Evolutionary conservation across 2,888 invertebrate genomes (phyloP), one percentile per base, ranked within the genome.

Genomic region (Cantharis flavilabris): DNA sequence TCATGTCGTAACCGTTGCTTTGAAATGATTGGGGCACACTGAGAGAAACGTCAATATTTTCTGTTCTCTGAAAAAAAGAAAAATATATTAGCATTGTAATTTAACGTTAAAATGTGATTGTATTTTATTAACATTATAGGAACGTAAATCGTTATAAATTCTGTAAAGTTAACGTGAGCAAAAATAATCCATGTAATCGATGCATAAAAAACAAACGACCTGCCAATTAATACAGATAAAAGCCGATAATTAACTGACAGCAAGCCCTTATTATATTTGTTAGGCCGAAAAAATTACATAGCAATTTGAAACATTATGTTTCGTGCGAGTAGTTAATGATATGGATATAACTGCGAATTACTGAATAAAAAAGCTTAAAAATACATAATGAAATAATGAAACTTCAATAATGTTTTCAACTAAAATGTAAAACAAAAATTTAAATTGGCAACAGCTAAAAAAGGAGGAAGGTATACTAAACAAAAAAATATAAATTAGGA

Each of bases 1-100:
- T 92, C 93, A 94, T 94, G 88, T 91, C 92, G 92, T 94, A 94
- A 84, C 92, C 91, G 90, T 92, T 92, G 85, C 92, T 90, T 85
- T 90, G 90, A 85, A 87, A 88, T 87, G 92, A 90, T 87, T 93
- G 93, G 84, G 93, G 91, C 87, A 92, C 92, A 89, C 92, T 92
- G 88, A 94, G 89, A 83, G 94, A 92, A 86, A 94, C 90, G 87
- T 94, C 94, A 87, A 94, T 90, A 89, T 92, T 93, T 91, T 94
- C 94, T 88, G 93, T 92, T 90, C 94, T 91, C 94, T 94, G 92
- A 76, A 93, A 93, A 89, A 90, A 89, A 86, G 85, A 85, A 85
- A 86, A 83, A 81, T 62, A 70, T 62, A 71, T 49, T 49, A 49
- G 49, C n/a, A 49, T 49, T 49, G 1, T n/a, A 49, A 7, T n/a